These are phyloP conservation scores for Lophius piscatorius DNA, from an alignment of 2,113 vertebrate genomes.

Conservation along the genomic window DNA sequence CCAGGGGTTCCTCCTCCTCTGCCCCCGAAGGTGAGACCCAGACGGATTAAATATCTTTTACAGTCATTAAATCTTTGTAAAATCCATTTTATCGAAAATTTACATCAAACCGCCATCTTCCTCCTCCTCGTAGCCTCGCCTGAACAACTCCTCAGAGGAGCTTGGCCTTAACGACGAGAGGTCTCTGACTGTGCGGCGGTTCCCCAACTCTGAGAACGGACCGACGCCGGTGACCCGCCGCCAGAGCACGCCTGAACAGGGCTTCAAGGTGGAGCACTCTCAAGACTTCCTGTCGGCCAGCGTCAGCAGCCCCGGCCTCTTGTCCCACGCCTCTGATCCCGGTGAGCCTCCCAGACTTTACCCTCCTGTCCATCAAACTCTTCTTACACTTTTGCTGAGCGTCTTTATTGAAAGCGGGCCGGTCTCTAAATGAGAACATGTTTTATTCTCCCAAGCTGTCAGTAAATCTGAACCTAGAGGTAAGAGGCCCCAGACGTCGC, in stretches of 20 bases:
- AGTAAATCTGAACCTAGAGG: constrained; percentile 63
- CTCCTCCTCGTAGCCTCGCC: constrained; percentile 81
- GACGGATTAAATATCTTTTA: background rate
- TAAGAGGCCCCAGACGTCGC: constrained; percentile 39
- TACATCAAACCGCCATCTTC: background rate
- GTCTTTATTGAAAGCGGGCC: background rate
- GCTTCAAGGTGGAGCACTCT: constrained; percentile 77
- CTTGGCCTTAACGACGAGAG: constrained; percentile 84
- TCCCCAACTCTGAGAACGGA: constrained; percentile 84
- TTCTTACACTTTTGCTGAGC: no score
- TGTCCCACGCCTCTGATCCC: constrained; percentile 73
- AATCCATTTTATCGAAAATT: background rate
- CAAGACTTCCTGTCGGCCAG: constrained; percentile 84
- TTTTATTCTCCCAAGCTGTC: constrained; percentile 64
- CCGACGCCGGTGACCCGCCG: constrained; percentile 79
- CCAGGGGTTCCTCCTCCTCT: constrained; percentile 89
- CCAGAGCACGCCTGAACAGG: constrained; percentile 89
- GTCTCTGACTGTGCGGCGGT: constrained; percentile 87
- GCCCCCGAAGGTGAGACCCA: constrained; percentile 89
- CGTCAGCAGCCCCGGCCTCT: constrained; percentile 85
- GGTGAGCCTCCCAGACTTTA: constrained; percentile 56
- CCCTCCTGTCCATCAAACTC: background rate
- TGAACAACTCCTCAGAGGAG: constrained; percentile 88
- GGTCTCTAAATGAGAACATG: constrained; percentile 11
- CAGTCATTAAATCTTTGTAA: background rate